phyloP scores from a whole-genome alignment of 2,888 invertebrate species.

The Lepidochrysops patricia region DNA sequence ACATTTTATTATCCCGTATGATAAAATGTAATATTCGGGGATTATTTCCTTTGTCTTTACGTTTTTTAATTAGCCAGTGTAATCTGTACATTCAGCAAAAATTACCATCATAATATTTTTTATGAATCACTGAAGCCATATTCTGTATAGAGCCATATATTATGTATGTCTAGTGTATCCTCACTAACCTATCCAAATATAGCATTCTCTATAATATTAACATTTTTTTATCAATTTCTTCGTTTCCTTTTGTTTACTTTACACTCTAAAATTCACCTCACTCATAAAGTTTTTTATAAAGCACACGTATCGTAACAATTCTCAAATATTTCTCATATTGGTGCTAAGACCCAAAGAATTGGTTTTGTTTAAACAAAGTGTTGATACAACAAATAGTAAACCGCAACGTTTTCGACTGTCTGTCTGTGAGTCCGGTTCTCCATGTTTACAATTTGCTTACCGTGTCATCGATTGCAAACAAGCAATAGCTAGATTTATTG shows the following conservation, averaged over 20 bases:
- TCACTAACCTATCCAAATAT: no score
- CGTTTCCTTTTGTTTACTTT: neutral
- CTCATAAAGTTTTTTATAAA: neutral
- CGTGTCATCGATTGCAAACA: neutral
- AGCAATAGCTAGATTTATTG: neutral
- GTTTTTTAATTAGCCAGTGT: neutral
- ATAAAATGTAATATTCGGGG: neutral
- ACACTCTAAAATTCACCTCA: neutral
- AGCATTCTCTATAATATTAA: no score
- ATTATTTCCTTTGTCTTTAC: neutral
- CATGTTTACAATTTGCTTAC: conserved; percentile 7
- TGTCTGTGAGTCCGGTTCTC: conserved; percentile 1
- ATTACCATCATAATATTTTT: no score
- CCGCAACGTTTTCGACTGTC: neutral
- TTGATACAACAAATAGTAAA: neutral
- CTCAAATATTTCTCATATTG: neutral
- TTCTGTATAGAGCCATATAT: no score
- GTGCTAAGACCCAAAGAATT: neutral
- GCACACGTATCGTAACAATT: neutral
- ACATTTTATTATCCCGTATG: neutral
- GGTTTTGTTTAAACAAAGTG: neutral
- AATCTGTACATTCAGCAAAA: neutral
- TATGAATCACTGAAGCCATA: no score
- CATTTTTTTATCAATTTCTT: no score
- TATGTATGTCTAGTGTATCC: no score